Base-by-base conservation (phyloP, 2,797 vertebrate species). In the Acanthiza pusilla region DNA sequence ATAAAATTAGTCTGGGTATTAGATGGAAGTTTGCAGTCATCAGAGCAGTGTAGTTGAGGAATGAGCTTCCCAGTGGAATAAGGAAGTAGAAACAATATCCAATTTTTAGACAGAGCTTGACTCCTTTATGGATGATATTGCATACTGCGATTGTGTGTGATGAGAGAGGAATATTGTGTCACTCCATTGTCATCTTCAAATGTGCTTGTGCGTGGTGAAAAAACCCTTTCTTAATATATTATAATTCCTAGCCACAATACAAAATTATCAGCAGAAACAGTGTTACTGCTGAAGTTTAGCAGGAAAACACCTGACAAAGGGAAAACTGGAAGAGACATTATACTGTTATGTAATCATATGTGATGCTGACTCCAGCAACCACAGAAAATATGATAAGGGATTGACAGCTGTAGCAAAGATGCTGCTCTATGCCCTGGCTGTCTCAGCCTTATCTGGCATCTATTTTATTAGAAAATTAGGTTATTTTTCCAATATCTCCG, bases 371-470 rank as follows among this genome's bases (percentile, higher is more conserved):
- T 45, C 6, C 4, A 43, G 26, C 4, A 18, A 38, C 50, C 18
- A 10, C 7, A 55, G 5, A 38, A 65, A 77, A 43, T 12, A 3
- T 54, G 5, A 3, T 43, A 68, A 53, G 6, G 11, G 8, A 47
- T 25, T 12, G 19, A 57, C 1, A 15, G 2, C 4, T 60, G 6
- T 10, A 47, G 43, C 0, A 6, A 66, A 43, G 7, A 29, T 17
- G 13, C 7, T 51, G 6, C 14, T 74, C 3, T 36, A 50, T 62
- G 50, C 22, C 6, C 6, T 58, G 7, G 6, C 30, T 38, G 22
- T 18, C 16, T 67, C 43, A 58, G 17, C 65, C 10, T 63, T 34
- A 61, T 3, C 36, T 48, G 29, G 7, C 5, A 38, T 15, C 15
- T 30, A 11, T 66, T 85, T 62, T 50, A 8, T 16, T 38, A 67